These are phyloP conservation scores for Agrotis clavis DNA, from an alignment of 2,888 invertebrate genomes.

Conservation along the genomic window DNA sequence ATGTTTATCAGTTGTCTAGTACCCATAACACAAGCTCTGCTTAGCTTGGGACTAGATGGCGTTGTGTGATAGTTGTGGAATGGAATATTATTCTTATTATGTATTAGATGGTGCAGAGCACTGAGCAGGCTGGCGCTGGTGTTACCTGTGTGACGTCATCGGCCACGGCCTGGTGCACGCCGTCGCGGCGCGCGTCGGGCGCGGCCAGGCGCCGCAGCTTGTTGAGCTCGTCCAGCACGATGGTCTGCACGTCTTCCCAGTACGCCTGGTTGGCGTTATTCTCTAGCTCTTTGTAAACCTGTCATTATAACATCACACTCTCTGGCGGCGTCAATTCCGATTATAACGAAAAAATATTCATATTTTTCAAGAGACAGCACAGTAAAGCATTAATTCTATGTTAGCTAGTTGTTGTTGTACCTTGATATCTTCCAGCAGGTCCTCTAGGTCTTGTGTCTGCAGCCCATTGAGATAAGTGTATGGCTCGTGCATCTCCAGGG, in stretches of 20 bases:
- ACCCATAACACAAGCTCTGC: no score
- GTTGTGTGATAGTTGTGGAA: no score
- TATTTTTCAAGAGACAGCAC: no score
- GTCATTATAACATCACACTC: slow-evolving; percentile 15
- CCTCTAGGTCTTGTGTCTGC: slow-evolving; percentile 97
- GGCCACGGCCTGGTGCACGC: slow-evolving; percentile 97
- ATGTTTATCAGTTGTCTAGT: no score
- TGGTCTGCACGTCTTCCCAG: slow-evolving; percentile 99
- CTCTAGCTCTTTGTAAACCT: slow-evolving; percentile 97
- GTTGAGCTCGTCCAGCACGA: slow-evolving; percentile 97
- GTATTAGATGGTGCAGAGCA: no score
- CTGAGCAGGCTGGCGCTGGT: slow-evolving; percentile 32
- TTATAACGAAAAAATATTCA: neutral
- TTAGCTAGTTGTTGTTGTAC: slow-evolving; percentile 77
- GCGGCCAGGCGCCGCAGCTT: slow-evolving; percentile 95
- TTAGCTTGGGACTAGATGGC: no score
- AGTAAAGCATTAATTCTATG: no score
- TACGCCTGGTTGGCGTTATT: slow-evolving; percentile 96
- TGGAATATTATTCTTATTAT: no score
- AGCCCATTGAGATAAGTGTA: slow-evolving; percentile 98
- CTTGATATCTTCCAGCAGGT: slow-evolving; percentile 98
- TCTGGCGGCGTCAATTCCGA: neutral
- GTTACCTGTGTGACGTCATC: slow-evolving; percentile 94
- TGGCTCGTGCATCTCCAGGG: slow-evolving; percentile 99
- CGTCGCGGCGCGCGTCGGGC: slow-evolving; percentile 92